Conservation (phyloP, 1,140 invertebrate species). For the Nautilus pompilius region DNA sequence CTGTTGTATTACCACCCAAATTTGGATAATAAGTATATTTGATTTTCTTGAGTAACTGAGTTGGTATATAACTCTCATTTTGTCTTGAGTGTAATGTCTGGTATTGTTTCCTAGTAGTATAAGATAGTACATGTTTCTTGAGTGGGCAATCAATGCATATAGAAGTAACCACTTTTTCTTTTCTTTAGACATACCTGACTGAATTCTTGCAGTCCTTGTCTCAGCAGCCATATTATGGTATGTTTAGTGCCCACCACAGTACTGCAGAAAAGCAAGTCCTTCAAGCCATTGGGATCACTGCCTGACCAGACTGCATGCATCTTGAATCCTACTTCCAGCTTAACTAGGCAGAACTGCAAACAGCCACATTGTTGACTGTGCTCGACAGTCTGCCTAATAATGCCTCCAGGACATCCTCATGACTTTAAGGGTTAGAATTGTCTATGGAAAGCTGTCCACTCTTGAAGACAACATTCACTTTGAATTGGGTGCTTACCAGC, state of each 20-base stretch:
- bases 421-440: too few species aligned
- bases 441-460: too few species aligned
- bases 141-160: not conserved
- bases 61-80: not conserved
- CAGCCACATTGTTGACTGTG: too few species aligned
- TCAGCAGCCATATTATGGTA: slow-evolving; percentile 45
- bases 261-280: slow-evolving; percentile 47
- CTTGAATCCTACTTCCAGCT: too few species aligned
- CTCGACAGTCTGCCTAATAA: too few species aligned
- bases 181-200: slow-evolving; percentile 45
- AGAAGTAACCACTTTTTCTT: slow-evolving; percentile 4
- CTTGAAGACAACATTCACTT: too few species aligned
- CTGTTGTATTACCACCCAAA: not conserved
- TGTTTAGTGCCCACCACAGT: slow-evolving; percentile 51
- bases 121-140: not conserved
- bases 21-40: not conserved
- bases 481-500: too few species aligned
- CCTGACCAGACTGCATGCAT: too few species aligned
- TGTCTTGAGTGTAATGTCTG: not conserved
- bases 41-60: not conserved
- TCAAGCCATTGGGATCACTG: slow-evolving; percentile 46
- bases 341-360: too few species aligned
- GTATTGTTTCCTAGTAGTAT: not conserved
- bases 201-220: slow-evolving; percentile 51
- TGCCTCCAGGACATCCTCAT: too few species aligned